Percentiles rank a stretch among this genome's conserved stretches.
phyloP scores from a whole-genome alignment of 2,888 invertebrate species.

The Siphlonurus alternatus region DNA sequence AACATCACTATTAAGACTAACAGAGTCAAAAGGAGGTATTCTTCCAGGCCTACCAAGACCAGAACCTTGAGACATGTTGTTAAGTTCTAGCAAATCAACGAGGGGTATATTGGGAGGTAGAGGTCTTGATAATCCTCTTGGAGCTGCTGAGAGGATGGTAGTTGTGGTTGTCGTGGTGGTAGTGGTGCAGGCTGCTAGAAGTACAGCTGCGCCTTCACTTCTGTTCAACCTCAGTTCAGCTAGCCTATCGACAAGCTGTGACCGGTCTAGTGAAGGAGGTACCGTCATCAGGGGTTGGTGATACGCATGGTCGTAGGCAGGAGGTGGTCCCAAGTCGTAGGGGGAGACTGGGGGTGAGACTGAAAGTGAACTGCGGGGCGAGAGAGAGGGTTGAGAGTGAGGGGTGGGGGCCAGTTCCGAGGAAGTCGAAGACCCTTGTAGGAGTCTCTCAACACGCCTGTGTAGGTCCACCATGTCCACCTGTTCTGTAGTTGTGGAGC shows the following conservation, averaged over 20 bases:
- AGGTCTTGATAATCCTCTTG: neutral
- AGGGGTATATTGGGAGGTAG: conserved; percentile 11
- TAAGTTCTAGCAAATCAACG: conserved; percentile 11
- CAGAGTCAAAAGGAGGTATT: conserved; percentile 25
- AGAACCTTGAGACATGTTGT: conserved; percentile 38
- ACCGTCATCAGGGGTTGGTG: neutral
- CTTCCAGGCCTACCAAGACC: conserved; percentile 35
- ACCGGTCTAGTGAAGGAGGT: conserved; percentile 7
- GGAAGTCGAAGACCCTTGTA: conserved; percentile 18
- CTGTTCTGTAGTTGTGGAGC: conserved; percentile 19
- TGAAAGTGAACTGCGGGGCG: conserved; percentile 70
- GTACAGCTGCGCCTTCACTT: conserved; percentile 22
- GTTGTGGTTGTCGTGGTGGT: neutral
- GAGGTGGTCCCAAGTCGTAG: conserved; percentile 32
- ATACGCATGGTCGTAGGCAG: conserved; percentile 44
- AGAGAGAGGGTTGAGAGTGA: conserved; percentile 64
- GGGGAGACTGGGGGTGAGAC: conserved; percentile 76
- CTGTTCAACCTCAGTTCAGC: conserved; percentile 39
- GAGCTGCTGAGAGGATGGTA: neutral
- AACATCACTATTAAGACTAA: neutral
- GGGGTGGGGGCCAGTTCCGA: conserved; percentile 46
- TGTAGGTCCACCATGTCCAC: conserved; percentile 84
- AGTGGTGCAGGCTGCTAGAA: conserved; percentile 8
- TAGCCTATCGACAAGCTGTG: conserved; percentile 25
- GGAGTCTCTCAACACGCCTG: conserved; percentile 56